Evolutionary conservation across 2,888 invertebrate genomes (phyloP), one percentile per base, ranked within the genome.

Genomic region (Meloe dianella): DNA sequence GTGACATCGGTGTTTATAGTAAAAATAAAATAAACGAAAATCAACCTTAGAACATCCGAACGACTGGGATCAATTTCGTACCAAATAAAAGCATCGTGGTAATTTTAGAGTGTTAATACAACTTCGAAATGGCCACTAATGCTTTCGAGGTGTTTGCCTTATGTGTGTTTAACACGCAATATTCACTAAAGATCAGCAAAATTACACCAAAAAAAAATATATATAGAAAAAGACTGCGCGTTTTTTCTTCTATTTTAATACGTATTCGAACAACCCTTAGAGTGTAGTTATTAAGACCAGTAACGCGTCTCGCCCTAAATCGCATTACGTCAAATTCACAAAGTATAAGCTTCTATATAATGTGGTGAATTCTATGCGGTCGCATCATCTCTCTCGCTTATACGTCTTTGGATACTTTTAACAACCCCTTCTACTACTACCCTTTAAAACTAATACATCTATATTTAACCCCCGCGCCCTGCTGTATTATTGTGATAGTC

Each of bases 81-180:
- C 38, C 12, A 38, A 4, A 1, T 12, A 10, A n/a, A n/a, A n/a
- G 14, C 38, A 3, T 14, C 38, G 14, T 9, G 32, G 79, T 81
- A 81, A 81, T 81, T 81, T 75, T 74, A 71, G 77, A 80, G 81
- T 81, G 81, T 81, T 80, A 81, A 81, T 79, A 79, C 80, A 79
- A 79, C 80, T 76, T 78, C 79, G 83, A 83, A 84, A 83, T 83
- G 84, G 83, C 83, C 82, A 83, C 83, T 83, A 83, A 83, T 83
- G 82, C 79, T 81, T 78, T 77, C 78, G 75, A 83, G 83, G 83
- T 83, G 83, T 83, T 81, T 80, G 79, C 78, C 79, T 83, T 83
- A 84, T 84, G 82, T 77, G 74, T 72, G 68, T 72, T 73, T 71
- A 75, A 77, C 84, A 84, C 82, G 84, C 83, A 74, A 81, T 75